Percentiles rank a stretch among this genome's conserved stretches.
These are phyloP conservation scores for Triplophysa rosa DNA, from an alignment of 2,113 vertebrate genomes.

Conservation along the genomic window DNA sequence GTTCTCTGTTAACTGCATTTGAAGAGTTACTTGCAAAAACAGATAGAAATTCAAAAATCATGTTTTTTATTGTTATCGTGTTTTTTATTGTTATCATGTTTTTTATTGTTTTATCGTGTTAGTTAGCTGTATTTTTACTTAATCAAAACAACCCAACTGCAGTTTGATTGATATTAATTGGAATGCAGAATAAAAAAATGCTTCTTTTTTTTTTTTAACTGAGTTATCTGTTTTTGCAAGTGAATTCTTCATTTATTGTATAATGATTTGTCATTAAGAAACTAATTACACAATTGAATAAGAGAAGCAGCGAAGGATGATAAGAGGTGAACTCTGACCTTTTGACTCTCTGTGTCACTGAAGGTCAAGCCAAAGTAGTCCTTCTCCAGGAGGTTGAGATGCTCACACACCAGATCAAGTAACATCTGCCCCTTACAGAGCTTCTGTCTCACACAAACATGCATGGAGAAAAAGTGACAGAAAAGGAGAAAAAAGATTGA, in stretches of 20 bases:
- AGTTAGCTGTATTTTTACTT: no score
- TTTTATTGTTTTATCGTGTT: no score
- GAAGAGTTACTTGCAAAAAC: no score
- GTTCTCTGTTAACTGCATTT: background rate
- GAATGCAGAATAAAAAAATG: no score
- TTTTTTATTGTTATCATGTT: no score
- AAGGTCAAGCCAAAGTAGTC: constrained; percentile 78
- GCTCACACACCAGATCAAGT: constrained; percentile 79
- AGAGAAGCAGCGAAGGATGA: background rate
- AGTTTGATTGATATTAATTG: no score
- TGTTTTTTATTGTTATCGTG: no score
- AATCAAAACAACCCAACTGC: no score
- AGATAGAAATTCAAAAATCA: no score
- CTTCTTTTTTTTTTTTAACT: no score
- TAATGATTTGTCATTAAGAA: background rate
- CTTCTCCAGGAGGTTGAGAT: constrained; percentile 80
- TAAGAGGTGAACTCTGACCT: constrained; percentile 62
- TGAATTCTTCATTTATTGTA: no score
- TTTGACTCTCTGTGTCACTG: constrained; percentile 73
- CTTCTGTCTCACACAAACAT: constrained; percentile 64
- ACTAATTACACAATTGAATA: background rate
- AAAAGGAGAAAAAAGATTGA: constrained; percentile 13
- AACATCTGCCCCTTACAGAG: constrained; percentile 74
- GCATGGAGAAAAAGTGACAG: constrained; percentile 38
- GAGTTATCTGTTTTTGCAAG: no score